Conservation (phyloP, 2,113 vertebrate species). For the Heptranchias perlo region DNA sequence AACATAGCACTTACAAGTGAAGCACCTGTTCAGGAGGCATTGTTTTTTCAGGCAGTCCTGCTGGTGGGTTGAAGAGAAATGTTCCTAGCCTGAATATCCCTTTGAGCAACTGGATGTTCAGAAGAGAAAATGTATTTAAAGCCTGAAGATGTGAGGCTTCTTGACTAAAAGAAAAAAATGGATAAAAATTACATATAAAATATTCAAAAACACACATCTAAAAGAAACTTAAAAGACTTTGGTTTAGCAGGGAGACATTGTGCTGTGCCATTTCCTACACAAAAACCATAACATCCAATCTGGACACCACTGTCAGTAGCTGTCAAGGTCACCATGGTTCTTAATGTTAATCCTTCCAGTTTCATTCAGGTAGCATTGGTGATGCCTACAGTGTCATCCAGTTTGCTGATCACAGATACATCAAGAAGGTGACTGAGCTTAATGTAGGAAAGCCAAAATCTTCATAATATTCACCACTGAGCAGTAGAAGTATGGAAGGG, state of each 20-base stretch:
- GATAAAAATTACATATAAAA: slow-evolving; percentile 9
- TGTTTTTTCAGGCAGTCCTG: slow-evolving; percentile 39
- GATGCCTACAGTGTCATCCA: background rate
- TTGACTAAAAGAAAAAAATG: slow-evolving; percentile 43
- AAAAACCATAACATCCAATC: background rate
- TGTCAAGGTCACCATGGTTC: background rate
- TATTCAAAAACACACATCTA: background rate
- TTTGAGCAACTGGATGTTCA: slow-evolving; percentile 51
- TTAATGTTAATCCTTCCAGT: background rate
- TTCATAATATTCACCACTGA: background rate
- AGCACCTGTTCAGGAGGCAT: slow-evolving; percentile 52
- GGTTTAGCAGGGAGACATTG: background rate
- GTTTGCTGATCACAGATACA: background rate
- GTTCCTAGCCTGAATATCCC: slow-evolving; percentile 54
- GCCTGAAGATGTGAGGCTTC: slow-evolving; percentile 41
- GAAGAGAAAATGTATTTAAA: slow-evolving; percentile 47
- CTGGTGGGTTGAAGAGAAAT: slow-evolving; percentile 45
- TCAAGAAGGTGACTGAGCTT: background rate
- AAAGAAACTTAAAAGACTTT: background rate
- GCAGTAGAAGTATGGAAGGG: background rate
- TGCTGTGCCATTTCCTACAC: background rate
- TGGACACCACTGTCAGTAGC: background rate
- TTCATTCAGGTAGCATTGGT: background rate
- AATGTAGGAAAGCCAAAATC: background rate
- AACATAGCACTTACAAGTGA: slow-evolving; percentile 52